phyloP scores from a whole-genome alignment of 2,797 vertebrate genomes.

The Anas acuta region DNA sequence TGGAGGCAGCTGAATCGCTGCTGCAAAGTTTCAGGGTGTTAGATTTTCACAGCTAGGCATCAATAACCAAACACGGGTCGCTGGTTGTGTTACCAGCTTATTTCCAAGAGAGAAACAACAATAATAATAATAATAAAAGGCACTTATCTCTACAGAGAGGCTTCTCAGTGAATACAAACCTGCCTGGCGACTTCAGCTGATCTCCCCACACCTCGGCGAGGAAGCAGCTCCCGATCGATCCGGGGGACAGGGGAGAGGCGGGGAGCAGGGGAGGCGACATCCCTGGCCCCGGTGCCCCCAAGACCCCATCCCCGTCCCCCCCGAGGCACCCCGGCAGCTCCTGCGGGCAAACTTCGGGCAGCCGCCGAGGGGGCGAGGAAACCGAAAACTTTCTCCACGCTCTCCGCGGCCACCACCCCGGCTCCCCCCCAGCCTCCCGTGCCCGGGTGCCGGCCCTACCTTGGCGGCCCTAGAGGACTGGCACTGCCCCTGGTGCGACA shows the following conservation, averaged over 20 bases:
- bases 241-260: neutral
- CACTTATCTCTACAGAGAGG: neutral
- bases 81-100: neutral
- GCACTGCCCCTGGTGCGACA: constrained; percentile 92
- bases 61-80: neutral
- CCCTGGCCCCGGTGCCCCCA: too few species aligned
- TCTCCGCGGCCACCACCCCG: too few species aligned
- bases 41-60: neutral
- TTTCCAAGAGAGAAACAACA: neutral
- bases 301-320: too few species aligned
- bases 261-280: neutral
- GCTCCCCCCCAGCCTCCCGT: too few species aligned
- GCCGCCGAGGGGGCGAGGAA: too few species aligned
- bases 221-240: constrained; percentile 6
- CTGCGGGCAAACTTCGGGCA: neutral
- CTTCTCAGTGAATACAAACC: neutral
- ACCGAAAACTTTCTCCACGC: neutral
- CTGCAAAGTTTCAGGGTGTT: neutral
- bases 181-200: neutral
- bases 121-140: neutral
- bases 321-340: too few species aligned
- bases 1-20: neutral
- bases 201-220: neutral
- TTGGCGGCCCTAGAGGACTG: constrained; percentile 87
- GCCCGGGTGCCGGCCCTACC: constrained; percentile 76